Percentiles rank a stretch among this genome's conserved stretches.
Evolutionary conservation across 2,113 vertebrate genomes (phyloP).

Genomic region (Eublepharis macularius): DNA sequence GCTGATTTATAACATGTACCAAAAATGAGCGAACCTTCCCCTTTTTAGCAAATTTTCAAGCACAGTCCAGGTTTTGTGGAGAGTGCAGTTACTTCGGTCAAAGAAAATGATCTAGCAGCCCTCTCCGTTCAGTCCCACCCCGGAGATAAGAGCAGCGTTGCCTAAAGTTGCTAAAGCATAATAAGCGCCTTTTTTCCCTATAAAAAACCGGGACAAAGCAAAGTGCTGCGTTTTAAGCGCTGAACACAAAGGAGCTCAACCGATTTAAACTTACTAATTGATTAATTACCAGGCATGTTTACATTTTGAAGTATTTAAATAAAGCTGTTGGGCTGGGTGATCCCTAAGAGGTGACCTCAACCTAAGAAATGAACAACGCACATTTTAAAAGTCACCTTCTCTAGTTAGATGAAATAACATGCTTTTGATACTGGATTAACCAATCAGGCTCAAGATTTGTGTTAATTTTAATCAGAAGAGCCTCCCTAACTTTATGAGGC

Average conservation of each 20-base stretch:
- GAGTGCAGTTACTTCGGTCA: neutral
- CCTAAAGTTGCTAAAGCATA: neutral
- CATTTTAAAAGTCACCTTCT: too few species aligned
- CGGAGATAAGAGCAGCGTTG: neutral
- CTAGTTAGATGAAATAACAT: too few species aligned
- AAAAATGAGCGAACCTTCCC: neutral
- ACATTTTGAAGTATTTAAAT: neutral
- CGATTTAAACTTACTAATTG: neutral
- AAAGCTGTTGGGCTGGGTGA: neutral
- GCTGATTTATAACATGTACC: neutral
- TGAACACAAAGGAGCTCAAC: too few species aligned
- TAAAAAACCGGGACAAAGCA: too few species aligned
- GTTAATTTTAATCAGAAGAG: too few species aligned
- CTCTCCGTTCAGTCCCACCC: neutral
- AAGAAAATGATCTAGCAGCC: neutral
- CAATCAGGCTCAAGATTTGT: too few species aligned
- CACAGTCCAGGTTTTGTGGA: conserved; percentile 1
- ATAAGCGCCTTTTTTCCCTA: too few species aligned
- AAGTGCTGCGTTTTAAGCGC: neutral
- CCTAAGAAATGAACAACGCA: too few species aligned
- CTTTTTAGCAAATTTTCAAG: neutral
- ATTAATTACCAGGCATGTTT: neutral
- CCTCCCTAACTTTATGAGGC: too few species aligned
- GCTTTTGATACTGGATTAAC: too few species aligned
- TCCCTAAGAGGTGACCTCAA: neutral